Evolutionary conservation across 2,113 vertebrate species (phyloP), one percentile per base, ranked within the genome.

Genomic region (Odontesthes bonariensis): DNA sequence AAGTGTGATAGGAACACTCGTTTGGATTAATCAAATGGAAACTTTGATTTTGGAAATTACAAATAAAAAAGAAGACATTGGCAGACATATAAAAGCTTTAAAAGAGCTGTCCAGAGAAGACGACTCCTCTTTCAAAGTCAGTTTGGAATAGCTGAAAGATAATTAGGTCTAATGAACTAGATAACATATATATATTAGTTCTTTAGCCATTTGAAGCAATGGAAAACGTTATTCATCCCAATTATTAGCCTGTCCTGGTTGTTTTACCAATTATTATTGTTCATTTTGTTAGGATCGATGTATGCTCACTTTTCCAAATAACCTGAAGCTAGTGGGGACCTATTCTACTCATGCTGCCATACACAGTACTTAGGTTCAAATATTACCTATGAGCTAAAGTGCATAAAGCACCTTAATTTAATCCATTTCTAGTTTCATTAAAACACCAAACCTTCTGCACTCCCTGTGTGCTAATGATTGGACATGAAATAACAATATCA

Each of bases 201-300:
- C 40, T 69, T 38, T 46, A 52, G n/a, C 33, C 35, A 60, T 65
- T 69, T 27, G 69, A 73, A 73, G 59, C 19, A 64, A 5, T 33
- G 12, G 16, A 7, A 53, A 63, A 38, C 35, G 64, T 55, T 35
- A 69, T 14, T 59, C 66, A 51, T 71, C 64, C 23, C 58, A 4
- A 53, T 69, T 40, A 62, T 75, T 23, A 53, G 17, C 19, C 71
- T 58, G 8, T 54, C 23, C n/a, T 44, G 8, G 20, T 10, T 52
- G 73, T 58, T 66, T 83, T 62, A 73, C 11, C 60, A 74, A 69
- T 86, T 59, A 69, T 54, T 27, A n/a, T 19, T 47, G 35, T 17
- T n/a, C 13, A 20, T 75, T 77, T 63, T 71, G 32, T 54, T n/a
- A 63, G 68, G 49, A 73, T 10, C 47, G 16, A 53, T 55, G 20